A percentile compares a stretch with the other conserved stretches of the same genome.
Conservation (phyloP, 2,797 vertebrate genomes). For the Coregonus suidteri region DNA sequence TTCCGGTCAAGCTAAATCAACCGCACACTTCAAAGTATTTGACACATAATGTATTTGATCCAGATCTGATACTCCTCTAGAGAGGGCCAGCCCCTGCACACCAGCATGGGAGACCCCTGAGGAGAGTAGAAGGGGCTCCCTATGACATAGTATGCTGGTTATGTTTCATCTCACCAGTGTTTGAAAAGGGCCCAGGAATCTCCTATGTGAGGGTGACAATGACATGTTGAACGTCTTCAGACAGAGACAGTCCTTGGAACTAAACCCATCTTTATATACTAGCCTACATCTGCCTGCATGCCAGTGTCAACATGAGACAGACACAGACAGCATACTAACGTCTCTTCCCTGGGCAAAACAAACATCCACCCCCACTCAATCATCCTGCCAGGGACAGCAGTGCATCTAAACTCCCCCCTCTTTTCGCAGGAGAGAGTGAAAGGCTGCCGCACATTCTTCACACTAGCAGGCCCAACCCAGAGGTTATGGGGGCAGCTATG, state of each 20-base stretch:
- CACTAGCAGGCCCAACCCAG: slow-evolving; percentile 55
- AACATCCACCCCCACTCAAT: slow-evolving; percentile 25
- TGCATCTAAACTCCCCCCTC: slow-evolving; percentile 35
- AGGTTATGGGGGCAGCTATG: slow-evolving; percentile 26
- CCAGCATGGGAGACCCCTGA: slow-evolving; percentile 38
- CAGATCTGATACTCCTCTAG: background rate
- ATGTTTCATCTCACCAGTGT: background rate
- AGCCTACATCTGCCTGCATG: no score
- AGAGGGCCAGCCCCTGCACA: slow-evolving; percentile 22
- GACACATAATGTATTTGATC: no score
- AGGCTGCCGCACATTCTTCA: slow-evolving; percentile 76
- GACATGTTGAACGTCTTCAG: background rate
- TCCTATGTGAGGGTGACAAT: background rate
- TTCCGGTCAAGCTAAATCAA: background rate
- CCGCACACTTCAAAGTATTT: background rate
- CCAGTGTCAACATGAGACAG: slow-evolving; percentile 3
- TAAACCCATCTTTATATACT: background rate
- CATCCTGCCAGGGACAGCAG: slow-evolving; percentile 2
- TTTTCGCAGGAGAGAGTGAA: slow-evolving; percentile 71
- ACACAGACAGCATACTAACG: slow-evolving; percentile 39
- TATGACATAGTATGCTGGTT: background rate
- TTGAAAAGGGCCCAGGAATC: background rate
- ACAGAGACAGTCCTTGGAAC: no score
- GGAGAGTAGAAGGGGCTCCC: background rate
- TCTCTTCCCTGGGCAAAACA: slow-evolving; percentile 49